A percentile compares a stretch with the other conserved stretches of the same genome.
Conservation (phyloP, 2,888 invertebrate genomes). For the Eulithis prunata region DNA sequence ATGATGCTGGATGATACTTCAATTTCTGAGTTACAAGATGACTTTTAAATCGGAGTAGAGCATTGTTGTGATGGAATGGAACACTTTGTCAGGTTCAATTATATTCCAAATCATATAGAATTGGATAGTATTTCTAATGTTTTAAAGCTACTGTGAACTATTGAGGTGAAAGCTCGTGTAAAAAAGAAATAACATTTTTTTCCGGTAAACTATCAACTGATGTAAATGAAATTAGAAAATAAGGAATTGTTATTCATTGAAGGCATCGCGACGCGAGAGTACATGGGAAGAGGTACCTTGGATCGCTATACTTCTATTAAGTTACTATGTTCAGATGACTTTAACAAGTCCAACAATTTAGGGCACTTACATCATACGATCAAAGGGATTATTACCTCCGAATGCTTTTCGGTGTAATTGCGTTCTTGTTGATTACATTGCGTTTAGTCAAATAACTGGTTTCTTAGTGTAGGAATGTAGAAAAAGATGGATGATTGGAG, state of each 20-base stretch:
- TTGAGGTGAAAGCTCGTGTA: too few species aligned
- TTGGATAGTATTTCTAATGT: too few species aligned
- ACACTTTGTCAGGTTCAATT: too few species aligned
- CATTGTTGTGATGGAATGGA: not conserved
- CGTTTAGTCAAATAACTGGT: slow-evolving; percentile 42
- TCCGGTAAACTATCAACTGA: too few species aligned
- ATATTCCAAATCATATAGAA: too few species aligned
- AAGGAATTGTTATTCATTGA: too few species aligned
- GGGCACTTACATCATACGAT: slow-evolving; percentile 19
- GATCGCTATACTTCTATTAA: not conserved
- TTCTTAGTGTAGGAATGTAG: slow-evolving; percentile 43
- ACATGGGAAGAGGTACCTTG: too few species aligned
- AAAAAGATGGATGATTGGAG: slow-evolving; percentile 51
- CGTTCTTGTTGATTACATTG: slow-evolving; percentile 36
- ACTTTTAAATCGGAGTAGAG: not conserved
- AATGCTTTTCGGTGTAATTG: slow-evolving; percentile 38
- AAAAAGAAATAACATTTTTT: too few species aligned
- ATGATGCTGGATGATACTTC: slow-evolving; percentile 35
- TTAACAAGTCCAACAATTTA: slow-evolving; percentile 12
- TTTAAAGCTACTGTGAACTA: not conserved
- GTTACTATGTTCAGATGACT: slow-evolving; percentile 10
- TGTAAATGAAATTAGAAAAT: too few species aligned
- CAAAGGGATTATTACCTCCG: slow-evolving; percentile 12
- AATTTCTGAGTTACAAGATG: slow-evolving; percentile 15
- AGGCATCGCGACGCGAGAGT: too few species aligned